Percentiles rank a stretch among this genome's conserved stretches.
Conservation (phyloP, 2,888 invertebrate genomes). For the Andrena trimmerana region DNA sequence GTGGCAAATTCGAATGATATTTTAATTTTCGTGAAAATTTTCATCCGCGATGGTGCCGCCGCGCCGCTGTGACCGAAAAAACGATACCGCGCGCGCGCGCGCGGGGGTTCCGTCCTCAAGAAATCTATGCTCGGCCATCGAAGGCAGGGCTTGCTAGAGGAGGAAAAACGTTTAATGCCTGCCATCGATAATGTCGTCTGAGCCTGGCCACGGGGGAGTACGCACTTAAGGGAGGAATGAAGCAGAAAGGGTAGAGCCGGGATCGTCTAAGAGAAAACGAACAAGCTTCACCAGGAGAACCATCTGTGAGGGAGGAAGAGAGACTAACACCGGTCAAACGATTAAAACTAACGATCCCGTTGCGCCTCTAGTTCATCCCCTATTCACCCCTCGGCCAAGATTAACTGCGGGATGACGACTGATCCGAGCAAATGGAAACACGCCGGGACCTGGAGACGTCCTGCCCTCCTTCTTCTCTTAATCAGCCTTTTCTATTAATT, state of each 20-base stretch:
- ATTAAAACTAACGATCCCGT: conserved; percentile 77
- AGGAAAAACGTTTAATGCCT: conserved; percentile 64
- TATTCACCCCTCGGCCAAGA: conserved; percentile 55
- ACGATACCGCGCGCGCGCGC: conserved; percentile 15
- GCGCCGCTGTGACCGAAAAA: conserved; percentile 15
- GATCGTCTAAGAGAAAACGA: not conserved
- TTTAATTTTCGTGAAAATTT: not conserved
- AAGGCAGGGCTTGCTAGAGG: conserved; percentile 11
- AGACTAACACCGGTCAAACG: conserved; percentile 76
- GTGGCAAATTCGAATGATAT: not conserved
- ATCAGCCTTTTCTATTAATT: conserved; percentile 58
- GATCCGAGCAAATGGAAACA: conserved; percentile 69
- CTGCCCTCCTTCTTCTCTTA: conserved; percentile 40
- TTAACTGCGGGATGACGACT: conserved; percentile 73
- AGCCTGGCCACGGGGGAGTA: conserved; percentile 46
- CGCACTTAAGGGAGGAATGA: conserved; percentile 57
- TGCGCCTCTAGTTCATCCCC: conserved; percentile 68
- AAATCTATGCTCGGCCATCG: conserved; percentile 46
- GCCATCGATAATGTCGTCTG: conserved; percentile 71
- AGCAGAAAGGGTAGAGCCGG: conserved; percentile 15
- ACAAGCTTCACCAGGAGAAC: conserved; percentile 10
- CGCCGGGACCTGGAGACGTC: conserved; percentile 32
- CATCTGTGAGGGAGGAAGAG: not conserved
- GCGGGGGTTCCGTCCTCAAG: conserved; percentile 27
- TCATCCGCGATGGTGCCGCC: not conserved